A percentile compares a stretch with the other conserved stretches of the same genome.
phyloP scores from a whole-genome alignment of 2,113 vertebrate species.

The Dinomys branickii region DNA sequence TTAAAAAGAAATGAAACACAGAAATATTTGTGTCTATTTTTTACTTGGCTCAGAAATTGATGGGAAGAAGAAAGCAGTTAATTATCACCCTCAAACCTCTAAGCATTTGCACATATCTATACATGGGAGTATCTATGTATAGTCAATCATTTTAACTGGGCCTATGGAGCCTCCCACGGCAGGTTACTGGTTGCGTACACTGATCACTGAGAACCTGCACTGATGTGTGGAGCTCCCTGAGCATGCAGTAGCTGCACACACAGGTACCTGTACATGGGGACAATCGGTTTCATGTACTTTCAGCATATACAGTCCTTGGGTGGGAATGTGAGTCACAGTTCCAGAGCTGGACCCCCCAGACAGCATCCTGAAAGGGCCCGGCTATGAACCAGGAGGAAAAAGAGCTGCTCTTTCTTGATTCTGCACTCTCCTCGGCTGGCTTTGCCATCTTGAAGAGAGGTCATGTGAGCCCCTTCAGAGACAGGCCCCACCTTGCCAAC shows the following conservation, averaged over 20 bases:
- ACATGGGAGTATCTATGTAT: background rate
- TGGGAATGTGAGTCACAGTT: background rate
- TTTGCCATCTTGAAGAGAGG: background rate
- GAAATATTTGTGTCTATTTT: constrained; percentile 30
- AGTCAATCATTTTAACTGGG: background rate
- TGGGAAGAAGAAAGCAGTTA: constrained; percentile 25
- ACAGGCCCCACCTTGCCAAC: constrained; percentile 3
- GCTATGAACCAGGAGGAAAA: background rate
- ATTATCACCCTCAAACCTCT: constrained; percentile 11
- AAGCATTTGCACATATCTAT: background rate
- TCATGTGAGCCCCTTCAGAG: constrained; percentile 9
- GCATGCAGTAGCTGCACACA: accelerated
- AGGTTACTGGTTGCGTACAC: background rate
- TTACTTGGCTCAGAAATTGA: constrained; percentile 54
- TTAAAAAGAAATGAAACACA: background rate
- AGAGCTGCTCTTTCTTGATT: background rate
- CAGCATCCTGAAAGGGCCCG: background rate
- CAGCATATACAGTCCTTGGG: background rate
- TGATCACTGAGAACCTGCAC: background rate
- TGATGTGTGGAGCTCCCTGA: background rate
- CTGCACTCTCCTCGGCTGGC: background rate
- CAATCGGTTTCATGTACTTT: background rate
- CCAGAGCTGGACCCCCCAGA: background rate
- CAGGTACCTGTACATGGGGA: background rate
- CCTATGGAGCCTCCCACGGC: background rate